Evolutionary conservation across 2,888 invertebrate genomes (phyloP), one percentile per base, ranked within the genome.

Genomic region (Drosophila suboccidentalis): DNA sequence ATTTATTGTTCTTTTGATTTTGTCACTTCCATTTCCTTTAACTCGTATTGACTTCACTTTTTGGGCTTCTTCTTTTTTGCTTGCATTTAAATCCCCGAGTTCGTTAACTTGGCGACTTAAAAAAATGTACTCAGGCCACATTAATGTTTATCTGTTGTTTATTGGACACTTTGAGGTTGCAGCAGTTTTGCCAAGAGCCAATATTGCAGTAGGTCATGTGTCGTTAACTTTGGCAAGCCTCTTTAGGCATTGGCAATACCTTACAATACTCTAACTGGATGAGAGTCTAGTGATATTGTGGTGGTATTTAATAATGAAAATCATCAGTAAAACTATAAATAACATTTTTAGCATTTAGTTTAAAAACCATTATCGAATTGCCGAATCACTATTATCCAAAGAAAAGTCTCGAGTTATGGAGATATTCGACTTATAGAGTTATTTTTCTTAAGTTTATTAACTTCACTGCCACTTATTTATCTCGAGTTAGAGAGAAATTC

Each of bases 201-300:
- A 73, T 61, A 79, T 69, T 65, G 63, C 58, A 68, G 79, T 79
- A 77, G 75, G 77, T 77, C 80, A 79, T 79, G 70, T 79, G 22
- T 53, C 43, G 17, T 36, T 43, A 34, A 22, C 75, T 65, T 62
- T 62, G 65, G 58, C 69, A 61, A 65, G 41, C 39, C 15, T 61
- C 62, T 47, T 36, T 8, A 8, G n/a, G 39, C 17, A n/a, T 53
- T 55, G 29, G 34, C 17, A 61, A 54, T 36, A 47, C 19, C 11
- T 13, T n/a, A n/a, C n/a, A n/a, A 39, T 78, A 29, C 78, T 0
- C 74, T 76, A 22, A 43, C 44, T 36, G 1, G 1, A 2, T 0
- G 1, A 9, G 44, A 4, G 36, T 11, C 38, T 38, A n/a, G 2
- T 5, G 29, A 6, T 29, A 29, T 29, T 29, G 26, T 6, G 26